Evolutionary conservation across 2,888 invertebrate genomes (phyloP), one percentile per base, ranked within the genome.

Genomic region (Dryobota labecula): DNA sequence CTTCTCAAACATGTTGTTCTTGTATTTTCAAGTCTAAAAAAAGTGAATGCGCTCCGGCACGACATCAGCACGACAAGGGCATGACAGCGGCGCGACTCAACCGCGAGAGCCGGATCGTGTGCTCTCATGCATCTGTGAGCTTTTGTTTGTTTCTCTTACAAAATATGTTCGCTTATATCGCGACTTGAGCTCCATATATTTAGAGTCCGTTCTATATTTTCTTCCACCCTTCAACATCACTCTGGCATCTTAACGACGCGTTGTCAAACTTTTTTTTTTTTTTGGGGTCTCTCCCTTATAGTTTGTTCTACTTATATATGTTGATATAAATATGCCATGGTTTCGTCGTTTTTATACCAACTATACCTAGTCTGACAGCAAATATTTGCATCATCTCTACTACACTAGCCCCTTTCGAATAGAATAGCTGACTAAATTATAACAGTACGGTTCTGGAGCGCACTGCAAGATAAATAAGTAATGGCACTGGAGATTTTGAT

Each of bases 101-200:
- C 64, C 27, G 57, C 51, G 47, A 43, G 51, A 72, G 65, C 61
- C 63, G 51, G 58, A 56, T 73, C 60, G 70, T 60, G 58, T 53
- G 51, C 57, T 60, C 38, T 56, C 60, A 71, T 73, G 77, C 69
- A 72, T 72, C 43, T 51, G 51, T 38, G 38, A 72, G 73, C 45
- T 67, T 78, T 71, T 74, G 47, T 71, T 83, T 65, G 56, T 75
- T 75, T 73, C 53, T 71, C 36, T 64, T 73, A 61, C 58, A 76
- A 70, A 81, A n/a, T n/a, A n/a, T 72, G 49, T 69, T 78, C 63
- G 43, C 70, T 68, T 65, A 67, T 65, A 70, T 74, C 56, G 57
- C 33, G 57, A 63, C 54, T 78, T 56, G 53, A 60, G 41, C 62
- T 66, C 13, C 51, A 64, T 57, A 64, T 67, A 64, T 57, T 58